Evolutionary conservation across 2,888 invertebrate genomes (phyloP).

Genomic region (Theretra japonica): DNA sequence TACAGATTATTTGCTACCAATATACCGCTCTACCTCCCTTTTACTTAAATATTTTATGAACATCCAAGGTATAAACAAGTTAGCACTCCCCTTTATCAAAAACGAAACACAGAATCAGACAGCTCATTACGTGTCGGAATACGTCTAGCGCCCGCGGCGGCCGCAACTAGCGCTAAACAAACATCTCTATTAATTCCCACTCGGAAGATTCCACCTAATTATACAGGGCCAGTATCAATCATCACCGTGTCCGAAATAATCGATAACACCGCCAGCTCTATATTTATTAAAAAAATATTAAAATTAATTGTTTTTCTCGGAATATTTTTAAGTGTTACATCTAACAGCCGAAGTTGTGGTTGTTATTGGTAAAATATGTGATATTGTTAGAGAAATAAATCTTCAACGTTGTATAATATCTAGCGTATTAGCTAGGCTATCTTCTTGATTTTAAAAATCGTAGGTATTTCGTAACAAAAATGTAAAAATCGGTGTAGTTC

Average conservation of each 20-base stretch:
- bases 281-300: conserved; percentile 35
- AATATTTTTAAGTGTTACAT: background rate
- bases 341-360: too few species aligned
- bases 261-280: conserved; percentile 67
- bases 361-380: too few species aligned
- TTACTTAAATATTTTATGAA: background rate
- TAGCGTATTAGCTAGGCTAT: too few species aligned
- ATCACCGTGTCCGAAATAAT: conserved; percentile 68
- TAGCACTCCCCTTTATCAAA: conserved; percentile 55
- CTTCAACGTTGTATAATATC: too few species aligned
- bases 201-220: conserved; percentile 61
- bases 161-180: conserved; percentile 68
- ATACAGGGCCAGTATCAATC: conserved; percentile 73
- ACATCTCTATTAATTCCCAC: conserved; percentile 78
- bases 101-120: conserved; percentile 65
- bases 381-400: background rate
- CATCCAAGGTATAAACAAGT: conserved; percentile 31
- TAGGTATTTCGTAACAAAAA: too few species aligned
- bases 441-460: too few species aligned
- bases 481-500: too few species aligned
- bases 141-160: conserved; percentile 72
- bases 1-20: too few species aligned
- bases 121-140: conserved; percentile 71
- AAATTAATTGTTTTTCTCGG: conserved; percentile 19
- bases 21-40: background rate